Percentiles rank a stretch among this genome's conserved stretches.
These are phyloP conservation scores for Hippoglossus stenolepis DNA, from an alignment of 2,113 vertebrate species.

Conservation along the genomic window DNA sequence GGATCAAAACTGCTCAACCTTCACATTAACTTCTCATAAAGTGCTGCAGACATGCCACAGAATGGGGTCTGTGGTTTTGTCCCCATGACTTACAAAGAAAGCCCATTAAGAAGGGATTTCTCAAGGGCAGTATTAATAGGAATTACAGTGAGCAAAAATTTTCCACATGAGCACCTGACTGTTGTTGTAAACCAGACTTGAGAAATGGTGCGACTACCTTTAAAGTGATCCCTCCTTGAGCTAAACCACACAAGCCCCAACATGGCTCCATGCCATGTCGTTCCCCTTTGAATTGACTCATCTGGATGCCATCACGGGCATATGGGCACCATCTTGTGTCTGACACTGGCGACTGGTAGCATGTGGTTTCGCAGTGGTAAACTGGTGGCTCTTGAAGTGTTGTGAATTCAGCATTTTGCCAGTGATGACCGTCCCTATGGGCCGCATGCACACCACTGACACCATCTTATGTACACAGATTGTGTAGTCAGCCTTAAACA, in stretches of 20 bases:
- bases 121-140: neutral
- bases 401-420: constrained; percentile 55
- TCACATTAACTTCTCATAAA: neutral
- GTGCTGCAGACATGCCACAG: neutral
- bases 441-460: neutral
- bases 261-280: constrained; percentile 22
- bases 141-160: neutral
- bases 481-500: constrained; percentile 57
- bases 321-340: constrained; percentile 65
- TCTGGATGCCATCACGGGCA: constrained; percentile 61
- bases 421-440: constrained; percentile 26
- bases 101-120: neutral
- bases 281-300: constrained; percentile 26
- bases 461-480: constrained; percentile 51
- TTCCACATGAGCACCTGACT: neutral
- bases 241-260: constrained; percentile 28
- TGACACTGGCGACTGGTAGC: constrained; percentile 39
- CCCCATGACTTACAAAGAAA: neutral
- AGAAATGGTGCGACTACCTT: neutral
- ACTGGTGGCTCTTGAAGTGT: constrained; percentile 44
- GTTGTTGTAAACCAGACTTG: neutral
- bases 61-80: neutral
- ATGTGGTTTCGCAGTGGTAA: constrained; percentile 21
- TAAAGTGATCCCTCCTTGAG: neutral
- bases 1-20: neutral